These are phyloP conservation scores for Oxycera nigricornis DNA, from an alignment of 2,888 invertebrate species.

Conservation along the genomic window DNA sequence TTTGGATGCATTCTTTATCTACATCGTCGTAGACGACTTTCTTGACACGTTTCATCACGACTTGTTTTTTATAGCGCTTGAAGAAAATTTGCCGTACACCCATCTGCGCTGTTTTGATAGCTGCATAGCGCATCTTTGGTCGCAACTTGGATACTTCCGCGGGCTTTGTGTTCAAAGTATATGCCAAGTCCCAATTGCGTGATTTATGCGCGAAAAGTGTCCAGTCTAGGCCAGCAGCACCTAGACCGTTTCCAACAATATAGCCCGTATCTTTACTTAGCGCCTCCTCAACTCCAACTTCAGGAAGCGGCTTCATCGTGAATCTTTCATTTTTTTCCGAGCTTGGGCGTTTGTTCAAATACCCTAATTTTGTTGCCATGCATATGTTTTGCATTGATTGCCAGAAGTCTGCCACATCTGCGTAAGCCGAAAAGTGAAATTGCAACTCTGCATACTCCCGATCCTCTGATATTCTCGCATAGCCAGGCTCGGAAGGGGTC, in stretches of 20 bases:
- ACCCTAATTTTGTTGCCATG: slow-evolving; percentile 69
- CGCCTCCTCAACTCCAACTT: slow-evolving; percentile 54
- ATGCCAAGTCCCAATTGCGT: slow-evolving; percentile 68
- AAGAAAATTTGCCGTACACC: slow-evolving; percentile 2
- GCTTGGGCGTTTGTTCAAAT: background rate
- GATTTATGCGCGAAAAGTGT: slow-evolving; percentile 71
- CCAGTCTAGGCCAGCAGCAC: slow-evolving; percentile 78
- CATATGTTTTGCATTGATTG: slow-evolving; percentile 72
- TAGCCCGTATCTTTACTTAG: slow-evolving; percentile 64
- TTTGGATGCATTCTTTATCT: slow-evolving; percentile 70
- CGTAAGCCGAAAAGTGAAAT: slow-evolving; percentile 65
- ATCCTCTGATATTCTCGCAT: slow-evolving; percentile 66
- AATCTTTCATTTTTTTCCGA: background rate
- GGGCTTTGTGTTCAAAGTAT: background rate
- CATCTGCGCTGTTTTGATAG: background rate
- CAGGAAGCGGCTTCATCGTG: background rate
- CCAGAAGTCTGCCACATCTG: slow-evolving; percentile 72
- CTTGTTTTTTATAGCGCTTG: slow-evolving; percentile 10
- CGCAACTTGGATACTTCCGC: background rate
- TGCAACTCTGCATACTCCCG: slow-evolving; percentile 66
- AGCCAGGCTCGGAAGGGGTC: slow-evolving; percentile 68
- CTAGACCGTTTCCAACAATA: slow-evolving; percentile 74
- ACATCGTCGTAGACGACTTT: slow-evolving; percentile 66
- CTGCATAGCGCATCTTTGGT: background rate
- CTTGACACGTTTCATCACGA: slow-evolving; percentile 40